Conservation (phyloP, 1,140 invertebrate genomes). For the Marisa cornuarietis region DNA sequence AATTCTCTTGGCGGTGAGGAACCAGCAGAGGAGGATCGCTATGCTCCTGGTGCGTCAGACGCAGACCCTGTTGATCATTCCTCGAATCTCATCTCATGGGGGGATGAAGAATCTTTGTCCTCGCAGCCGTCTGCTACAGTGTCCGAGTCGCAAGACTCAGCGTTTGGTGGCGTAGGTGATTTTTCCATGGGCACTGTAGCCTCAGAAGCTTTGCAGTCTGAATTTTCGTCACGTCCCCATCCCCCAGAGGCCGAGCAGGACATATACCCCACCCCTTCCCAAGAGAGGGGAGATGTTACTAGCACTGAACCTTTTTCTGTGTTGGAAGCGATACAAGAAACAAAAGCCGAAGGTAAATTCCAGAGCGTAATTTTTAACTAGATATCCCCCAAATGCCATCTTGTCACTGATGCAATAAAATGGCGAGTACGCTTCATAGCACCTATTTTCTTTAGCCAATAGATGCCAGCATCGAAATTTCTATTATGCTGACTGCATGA, state of each 20-base stretch:
- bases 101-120: constrained; percentile 31
- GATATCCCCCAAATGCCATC: neutral
- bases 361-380: neutral
- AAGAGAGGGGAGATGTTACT: constrained; percentile 13
- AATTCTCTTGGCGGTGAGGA: constrained; percentile 43
- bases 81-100: constrained; percentile 40
- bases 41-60: constrained; percentile 45
- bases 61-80: constrained; percentile 25
- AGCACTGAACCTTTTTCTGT: constrained; percentile 22
- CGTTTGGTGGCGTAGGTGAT: constrained; percentile 28
- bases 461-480: neutral
- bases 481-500: neutral
- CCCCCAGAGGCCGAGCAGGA: constrained; percentile 10
- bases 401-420: neutral
- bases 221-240: constrained; percentile 11
- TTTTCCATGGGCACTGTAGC: constrained; percentile 19
- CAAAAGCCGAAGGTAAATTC: constrained; percentile 22
- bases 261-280: constrained; percentile 15
- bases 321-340: constrained; percentile 22
- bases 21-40: constrained; percentile 47
- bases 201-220: constrained; percentile 18
- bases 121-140: constrained; percentile 38
- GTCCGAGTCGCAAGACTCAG: constrained; percentile 31
- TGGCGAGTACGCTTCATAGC: neutral
- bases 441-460: neutral